These are phyloP conservation scores for Drosophila borealis DNA, from an alignment of 2,888 invertebrate genomes.

Conservation along the genomic window DNA sequence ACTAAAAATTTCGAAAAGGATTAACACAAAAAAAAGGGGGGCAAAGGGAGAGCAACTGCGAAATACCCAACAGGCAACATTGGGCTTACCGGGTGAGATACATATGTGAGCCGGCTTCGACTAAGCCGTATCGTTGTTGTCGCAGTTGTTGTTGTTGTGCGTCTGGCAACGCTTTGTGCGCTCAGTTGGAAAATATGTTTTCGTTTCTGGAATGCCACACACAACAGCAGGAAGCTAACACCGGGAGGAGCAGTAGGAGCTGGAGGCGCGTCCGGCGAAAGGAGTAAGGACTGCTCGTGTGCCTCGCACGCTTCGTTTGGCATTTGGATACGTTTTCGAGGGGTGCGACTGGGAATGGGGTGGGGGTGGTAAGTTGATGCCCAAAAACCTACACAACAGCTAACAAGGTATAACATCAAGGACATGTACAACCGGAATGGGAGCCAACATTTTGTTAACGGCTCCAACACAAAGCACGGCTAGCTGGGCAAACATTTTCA, in stretches of 20 bases:
- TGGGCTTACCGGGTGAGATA: constrained; percentile 34
- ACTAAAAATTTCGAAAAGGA: constrained; percentile 74
- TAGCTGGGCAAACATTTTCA: constrained; percentile 75
- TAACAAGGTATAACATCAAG: constrained; percentile 73
- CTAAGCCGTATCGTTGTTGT: constrained; percentile 38
- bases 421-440: constrained; percentile 21
- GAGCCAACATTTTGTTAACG: constrained; percentile 68
- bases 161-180: constrained; percentile 71
- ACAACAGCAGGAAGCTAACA: constrained; percentile 19
- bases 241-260: not conserved
- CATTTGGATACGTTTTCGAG: constrained; percentile 46
- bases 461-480: constrained; percentile 63
- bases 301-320: constrained; percentile 67
- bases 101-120: constrained; percentile 44
- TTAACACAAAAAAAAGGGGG: constrained; percentile 43
- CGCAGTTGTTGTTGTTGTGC: constrained; percentile 37
- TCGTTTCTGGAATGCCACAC: constrained; percentile 70
- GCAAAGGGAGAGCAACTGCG: constrained; percentile 1
- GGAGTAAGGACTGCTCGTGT: constrained; percentile 37
- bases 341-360: not conserved
- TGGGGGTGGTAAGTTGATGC: not conserved
- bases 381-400: constrained; percentile 64
- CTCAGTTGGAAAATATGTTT: constrained; percentile 79
- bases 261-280: not conserved
- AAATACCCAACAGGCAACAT: constrained; percentile 41